Conservation (phyloP, 2,113 vertebrate species). For the Chloropsis cyanopogon region DNA sequence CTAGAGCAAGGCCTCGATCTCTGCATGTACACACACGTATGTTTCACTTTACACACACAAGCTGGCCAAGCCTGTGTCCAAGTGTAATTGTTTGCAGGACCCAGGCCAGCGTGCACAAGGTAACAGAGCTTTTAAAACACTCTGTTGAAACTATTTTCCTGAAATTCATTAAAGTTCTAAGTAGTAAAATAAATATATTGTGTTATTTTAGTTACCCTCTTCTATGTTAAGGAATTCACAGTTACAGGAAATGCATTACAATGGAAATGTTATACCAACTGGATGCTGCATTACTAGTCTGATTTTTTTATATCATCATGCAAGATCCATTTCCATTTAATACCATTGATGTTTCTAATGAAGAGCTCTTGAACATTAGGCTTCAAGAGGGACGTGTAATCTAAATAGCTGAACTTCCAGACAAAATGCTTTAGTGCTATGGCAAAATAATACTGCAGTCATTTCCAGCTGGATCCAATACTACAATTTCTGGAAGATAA, state of each 20-base stretch:
- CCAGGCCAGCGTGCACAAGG: not conserved
- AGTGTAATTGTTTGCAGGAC: not conserved
- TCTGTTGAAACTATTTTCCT: not conserved
- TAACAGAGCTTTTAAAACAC: not conserved
- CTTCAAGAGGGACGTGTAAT: not conserved
- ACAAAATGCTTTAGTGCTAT: not conserved
- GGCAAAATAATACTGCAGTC: not conserved
- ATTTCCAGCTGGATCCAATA: not conserved
- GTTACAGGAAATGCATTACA: not conserved
- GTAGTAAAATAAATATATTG: not conserved
- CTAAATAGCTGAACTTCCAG: not conserved
- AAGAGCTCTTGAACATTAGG: slow-evolving; percentile 20
- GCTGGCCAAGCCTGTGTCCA: not conserved
- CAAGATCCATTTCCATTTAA: not conserved
- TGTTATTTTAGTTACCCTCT: not conserved
- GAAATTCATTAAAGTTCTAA: not conserved
- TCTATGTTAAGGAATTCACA: not conserved
- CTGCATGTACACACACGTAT: fast-evolving
- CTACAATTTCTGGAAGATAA: not conserved
- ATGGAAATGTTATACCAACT: not conserved
- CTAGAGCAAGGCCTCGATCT: not conserved
- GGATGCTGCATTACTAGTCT: not conserved
- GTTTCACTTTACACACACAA: not conserved
- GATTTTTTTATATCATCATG: not conserved
- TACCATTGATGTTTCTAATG: slow-evolving; percentile 1